Evolutionary conservation across 2,113 vertebrate species (phyloP), one percentile per base, ranked within the genome.

Genomic region (Plectropomus leopardus): DNA sequence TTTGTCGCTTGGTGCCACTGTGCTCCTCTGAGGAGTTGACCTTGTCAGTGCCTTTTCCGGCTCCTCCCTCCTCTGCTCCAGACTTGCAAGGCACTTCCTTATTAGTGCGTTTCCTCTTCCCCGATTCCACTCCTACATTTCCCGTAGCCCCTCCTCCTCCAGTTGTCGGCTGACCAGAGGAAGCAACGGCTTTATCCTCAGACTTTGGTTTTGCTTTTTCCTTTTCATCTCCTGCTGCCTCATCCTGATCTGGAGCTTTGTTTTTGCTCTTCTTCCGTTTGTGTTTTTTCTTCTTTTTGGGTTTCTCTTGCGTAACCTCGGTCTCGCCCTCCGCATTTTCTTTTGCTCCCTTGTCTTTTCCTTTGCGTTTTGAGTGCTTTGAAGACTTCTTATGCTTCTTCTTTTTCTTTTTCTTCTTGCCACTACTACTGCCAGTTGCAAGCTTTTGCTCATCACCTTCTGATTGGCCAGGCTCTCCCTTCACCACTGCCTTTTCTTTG

Each of bases 301-400:
- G 94, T 70, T 96, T 99, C 50, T 97, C 96, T 32, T 95, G 96
- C 0, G 60, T 84, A 0, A 88, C 94, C 14, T 88, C 89, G 17
- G 95, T 94, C 14, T 93, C 94, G 11, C 90, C 91, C 53, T 96
- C 97, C 15, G 93, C 97, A 0, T 95, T 96, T 4, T 82, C 92
- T 45, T 75, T 68, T 6, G 74, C 61, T 17, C 17, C 87, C 47
- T 96, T 97, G 13, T 95, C 95, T 87, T 96, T 96, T 83, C 95
- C 97, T 89, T 97, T 97, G 81, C 88, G 91, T 61, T 95, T 96
- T 32, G 94, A 94, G 65, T 95, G 96, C 76, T 99, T 99, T 87
- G 96, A 94, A 83, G 98, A 97, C 85, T 99, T 99, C 96, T 98
- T 98, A 87, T 98, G 98, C 93, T 98, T 98, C 93, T 99, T 99